These are phyloP conservation scores for Netelia inedita DNA, from an alignment of 2,888 invertebrate species.

Conservation along the genomic window DNA sequence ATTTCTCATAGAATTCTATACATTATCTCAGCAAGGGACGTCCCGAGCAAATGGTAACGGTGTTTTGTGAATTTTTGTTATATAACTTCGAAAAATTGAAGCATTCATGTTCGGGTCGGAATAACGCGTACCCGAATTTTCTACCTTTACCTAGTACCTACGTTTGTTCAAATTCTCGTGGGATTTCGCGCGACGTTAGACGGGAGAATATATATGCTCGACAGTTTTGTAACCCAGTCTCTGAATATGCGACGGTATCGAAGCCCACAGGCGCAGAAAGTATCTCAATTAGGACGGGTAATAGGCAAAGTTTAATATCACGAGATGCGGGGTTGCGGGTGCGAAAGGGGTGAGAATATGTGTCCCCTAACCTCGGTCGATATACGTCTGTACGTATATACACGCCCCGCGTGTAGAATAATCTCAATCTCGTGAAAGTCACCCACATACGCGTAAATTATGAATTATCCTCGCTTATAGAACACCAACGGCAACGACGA, in stretches of 20 bases:
- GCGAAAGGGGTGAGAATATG: slow-evolving; percentile 56
- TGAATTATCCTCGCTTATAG: slow-evolving; percentile 71
- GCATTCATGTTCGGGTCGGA: no score
- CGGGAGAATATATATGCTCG: slow-evolving; percentile 7
- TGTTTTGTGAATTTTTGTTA: no score
- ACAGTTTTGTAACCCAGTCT: slow-evolving; percentile 33
- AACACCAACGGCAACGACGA: slow-evolving; percentile 33
- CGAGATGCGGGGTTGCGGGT: slow-evolving; percentile 67
- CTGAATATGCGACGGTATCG: slow-evolving; percentile 25
- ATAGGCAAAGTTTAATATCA: slow-evolving; percentile 72
- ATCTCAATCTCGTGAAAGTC: slow-evolving; percentile 71
- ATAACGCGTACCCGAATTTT: slow-evolving; percentile 20
- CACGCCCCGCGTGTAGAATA: slow-evolving; percentile 38
- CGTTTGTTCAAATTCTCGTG: slow-evolving; percentile 44
- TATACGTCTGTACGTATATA: slow-evolving; percentile 10
- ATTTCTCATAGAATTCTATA: no score
- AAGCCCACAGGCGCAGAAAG: slow-evolving; percentile 58
- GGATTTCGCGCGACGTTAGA: slow-evolving; percentile 20
- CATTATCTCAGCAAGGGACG: no score
- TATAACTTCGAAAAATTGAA: no score
- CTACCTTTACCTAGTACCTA: slow-evolving; percentile 12
- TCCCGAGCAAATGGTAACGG: no score
- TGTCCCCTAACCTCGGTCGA: slow-evolving; percentile 30
- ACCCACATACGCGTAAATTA: slow-evolving; percentile 76
- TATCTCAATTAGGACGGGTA: slow-evolving; percentile 65